Evolutionary conservation across 2,113 vertebrate genomes (phyloP).

Genomic region (Aphelocoma coerulescens): DNA sequence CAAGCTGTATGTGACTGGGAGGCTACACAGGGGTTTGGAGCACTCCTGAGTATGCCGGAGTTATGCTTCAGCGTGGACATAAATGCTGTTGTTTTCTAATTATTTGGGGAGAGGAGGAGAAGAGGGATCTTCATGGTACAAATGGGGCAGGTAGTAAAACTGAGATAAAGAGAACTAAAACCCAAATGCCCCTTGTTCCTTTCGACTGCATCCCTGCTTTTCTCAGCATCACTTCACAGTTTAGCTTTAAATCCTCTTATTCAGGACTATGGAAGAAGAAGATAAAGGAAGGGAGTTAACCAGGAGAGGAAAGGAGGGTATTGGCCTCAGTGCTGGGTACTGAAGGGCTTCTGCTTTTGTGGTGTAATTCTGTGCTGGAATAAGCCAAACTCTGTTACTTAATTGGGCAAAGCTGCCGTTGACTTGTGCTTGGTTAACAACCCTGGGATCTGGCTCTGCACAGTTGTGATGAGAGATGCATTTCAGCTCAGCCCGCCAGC

Average conservation of each 20-base stretch:
- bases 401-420: neutral
- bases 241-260: neutral
- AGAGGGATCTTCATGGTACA: neutral
- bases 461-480: conserved; percentile 5
- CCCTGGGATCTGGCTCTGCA: neutral
- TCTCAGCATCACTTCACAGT: neutral
- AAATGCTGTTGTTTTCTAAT: neutral
- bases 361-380: neutral
- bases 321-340: neutral
- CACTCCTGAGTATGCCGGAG: neutral
- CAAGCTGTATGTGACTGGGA: neutral
- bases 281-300: neutral
- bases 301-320: neutral
- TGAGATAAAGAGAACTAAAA: neutral
- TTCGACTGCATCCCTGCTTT: neutral
- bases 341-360: neutral
- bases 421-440: conserved; percentile 1
- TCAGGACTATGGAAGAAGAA: neutral
- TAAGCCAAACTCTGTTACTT: neutral
- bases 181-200: neutral
- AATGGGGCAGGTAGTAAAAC: neutral
- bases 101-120: neutral
- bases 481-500: neutral
- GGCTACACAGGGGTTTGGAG: neutral
- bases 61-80: neutral